Conservation (phyloP, 1,140 invertebrate genomes). For the Aphaenogaster ashmeadi region DNA sequence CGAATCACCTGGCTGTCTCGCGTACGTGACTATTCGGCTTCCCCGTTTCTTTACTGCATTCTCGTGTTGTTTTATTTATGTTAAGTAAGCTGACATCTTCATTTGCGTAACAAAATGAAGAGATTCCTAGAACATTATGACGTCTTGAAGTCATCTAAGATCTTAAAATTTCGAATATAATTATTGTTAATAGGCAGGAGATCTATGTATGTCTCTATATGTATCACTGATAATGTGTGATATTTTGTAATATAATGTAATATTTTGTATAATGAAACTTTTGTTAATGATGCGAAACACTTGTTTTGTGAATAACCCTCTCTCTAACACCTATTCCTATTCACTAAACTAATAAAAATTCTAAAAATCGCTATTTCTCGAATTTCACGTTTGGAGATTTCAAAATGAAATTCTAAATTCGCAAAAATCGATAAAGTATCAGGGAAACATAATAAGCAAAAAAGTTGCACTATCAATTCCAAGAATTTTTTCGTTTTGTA, state of each 20-base stretch:
- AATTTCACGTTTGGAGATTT: neutral
- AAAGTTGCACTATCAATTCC: neutral
- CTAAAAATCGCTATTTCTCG: neutral
- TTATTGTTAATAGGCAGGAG: neutral
- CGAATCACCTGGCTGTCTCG: neutral
- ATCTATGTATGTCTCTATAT: neutral
- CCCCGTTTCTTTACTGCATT: neutral
- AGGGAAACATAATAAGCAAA: neutral
- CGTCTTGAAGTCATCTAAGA: neutral
- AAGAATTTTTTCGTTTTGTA: too few relatives aligned
- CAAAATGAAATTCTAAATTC: neutral
- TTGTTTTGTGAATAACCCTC: neutral
- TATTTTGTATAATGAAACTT: too few relatives aligned
- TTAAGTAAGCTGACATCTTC: conserved; percentile 30
- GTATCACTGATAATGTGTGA: neutral
- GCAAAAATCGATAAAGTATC: neutral
- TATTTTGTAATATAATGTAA: neutral
- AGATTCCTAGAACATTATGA: neutral
- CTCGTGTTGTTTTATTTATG: conserved; percentile 1
- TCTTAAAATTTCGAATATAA: neutral
- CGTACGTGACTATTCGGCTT: conserved; percentile 41
- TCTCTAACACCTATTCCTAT: neutral
- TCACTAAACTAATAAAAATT: neutral
- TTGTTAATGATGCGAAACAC: neutral
- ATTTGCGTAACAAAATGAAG: conserved; percentile 17